A percentile compares a stretch with the other conserved stretches of the same genome.
These are phyloP conservation scores for Trogon surrucura DNA, from an alignment of 2,113 vertebrate genomes.

Conservation along the genomic window DNA sequence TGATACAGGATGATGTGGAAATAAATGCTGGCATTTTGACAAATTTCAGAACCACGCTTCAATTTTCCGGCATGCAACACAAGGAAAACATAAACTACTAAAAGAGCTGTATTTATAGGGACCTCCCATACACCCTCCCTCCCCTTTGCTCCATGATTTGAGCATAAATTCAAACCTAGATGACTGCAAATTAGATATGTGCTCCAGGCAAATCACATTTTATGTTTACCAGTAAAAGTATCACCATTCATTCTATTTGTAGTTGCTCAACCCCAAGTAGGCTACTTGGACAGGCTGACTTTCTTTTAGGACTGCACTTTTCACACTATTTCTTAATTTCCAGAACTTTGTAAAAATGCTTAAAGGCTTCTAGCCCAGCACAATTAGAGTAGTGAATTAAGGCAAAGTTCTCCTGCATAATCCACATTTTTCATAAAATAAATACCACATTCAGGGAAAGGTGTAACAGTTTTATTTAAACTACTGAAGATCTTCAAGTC, in stretches of 20 bases:
- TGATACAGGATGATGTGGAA: not conserved
- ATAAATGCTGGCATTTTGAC: not conserved
- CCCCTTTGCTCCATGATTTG: not conserved
- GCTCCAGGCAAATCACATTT: not conserved
- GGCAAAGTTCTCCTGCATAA: not conserved
- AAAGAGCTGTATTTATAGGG: not conserved
- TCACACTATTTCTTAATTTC: not conserved
- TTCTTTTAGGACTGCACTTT: not conserved
- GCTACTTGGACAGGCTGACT: not conserved
- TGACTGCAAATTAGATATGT: conserved; percentile 21
- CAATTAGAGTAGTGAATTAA: not conserved
- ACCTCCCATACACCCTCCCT: not conserved
- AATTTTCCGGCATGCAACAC: not conserved
- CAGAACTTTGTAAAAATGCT: not conserved
- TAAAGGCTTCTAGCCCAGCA: not conserved
- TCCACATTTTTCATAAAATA: not conserved
- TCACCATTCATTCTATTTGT: not conserved
- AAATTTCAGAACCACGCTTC: not conserved
- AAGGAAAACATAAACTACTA: conserved; percentile 6
- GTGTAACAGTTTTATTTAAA: not conserved
- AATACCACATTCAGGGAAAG: not conserved
- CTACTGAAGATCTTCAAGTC: not conserved
- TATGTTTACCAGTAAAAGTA: conserved; percentile 43
- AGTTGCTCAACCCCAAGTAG: not conserved
- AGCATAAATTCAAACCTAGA: conserved; percentile 21